These are phyloP conservation scores for Labrus mixtus DNA, from an alignment of 2,113 vertebrate genomes.

Conservation along the genomic window DNA sequence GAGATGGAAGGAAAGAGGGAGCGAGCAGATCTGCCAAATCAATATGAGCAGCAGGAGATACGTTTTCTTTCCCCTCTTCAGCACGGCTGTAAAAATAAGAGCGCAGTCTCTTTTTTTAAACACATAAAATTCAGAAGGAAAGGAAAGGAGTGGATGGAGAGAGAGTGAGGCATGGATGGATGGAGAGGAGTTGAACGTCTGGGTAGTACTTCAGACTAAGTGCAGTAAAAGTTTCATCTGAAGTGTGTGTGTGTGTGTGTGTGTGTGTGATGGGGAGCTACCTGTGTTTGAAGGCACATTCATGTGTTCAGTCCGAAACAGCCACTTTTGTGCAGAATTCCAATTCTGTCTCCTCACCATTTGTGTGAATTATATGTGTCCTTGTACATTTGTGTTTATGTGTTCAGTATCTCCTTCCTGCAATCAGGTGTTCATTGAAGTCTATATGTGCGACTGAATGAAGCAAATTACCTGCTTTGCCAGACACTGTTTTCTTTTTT, in stretches of 20 bases:
- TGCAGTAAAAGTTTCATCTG: conserved; percentile 54
- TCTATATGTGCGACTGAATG: conserved; percentile 50
- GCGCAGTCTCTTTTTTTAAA: conserved; percentile 24
- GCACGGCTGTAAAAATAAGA: conserved; percentile 31
- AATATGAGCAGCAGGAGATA: conserved; percentile 47
- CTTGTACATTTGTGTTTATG: neutral
- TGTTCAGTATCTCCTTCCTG: conserved; percentile 44
- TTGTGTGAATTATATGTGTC: neutral
- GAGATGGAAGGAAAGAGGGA: conserved; percentile 8
- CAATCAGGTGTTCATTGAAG: conserved; percentile 66
- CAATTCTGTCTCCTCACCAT: neutral
- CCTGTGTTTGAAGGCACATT: neutral
- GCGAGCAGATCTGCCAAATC: conserved; percentile 52
- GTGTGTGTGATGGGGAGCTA: neutral
- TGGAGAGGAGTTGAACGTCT: conserved; percentile 13
- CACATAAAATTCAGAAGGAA: conserved; percentile 14
- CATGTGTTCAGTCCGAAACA: neutral
- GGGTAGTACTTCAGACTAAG: conserved; percentile 41
- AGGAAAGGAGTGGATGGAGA: conserved; percentile 3
- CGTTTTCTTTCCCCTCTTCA: conserved; percentile 15
- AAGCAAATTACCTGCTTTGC: conserved; percentile 52
- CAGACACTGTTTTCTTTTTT: conserved; percentile 28
- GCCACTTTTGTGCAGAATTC: conserved; percentile 9
- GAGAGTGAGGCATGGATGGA: conserved; percentile 1
- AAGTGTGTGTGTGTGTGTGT: conserved; percentile 19